Base-by-base conservation (phyloP, 2,797 vertebrate species). In the Argyrosomus regius region DNA sequence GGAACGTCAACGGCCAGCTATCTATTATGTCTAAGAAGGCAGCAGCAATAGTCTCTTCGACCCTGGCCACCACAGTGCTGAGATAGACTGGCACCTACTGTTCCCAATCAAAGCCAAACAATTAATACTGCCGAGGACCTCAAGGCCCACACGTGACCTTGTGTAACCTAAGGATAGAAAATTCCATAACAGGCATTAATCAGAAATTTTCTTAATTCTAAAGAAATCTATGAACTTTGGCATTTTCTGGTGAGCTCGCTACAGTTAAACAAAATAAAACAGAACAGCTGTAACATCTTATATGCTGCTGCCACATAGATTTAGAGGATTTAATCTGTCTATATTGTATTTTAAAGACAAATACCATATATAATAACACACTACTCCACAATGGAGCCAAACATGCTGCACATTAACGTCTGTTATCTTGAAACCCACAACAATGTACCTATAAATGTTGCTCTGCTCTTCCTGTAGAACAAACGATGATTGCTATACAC, bases 391-490 rank as follows among this genome's bases (percentile, higher is more conserved):
- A 39, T 48, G 31, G 16, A 68, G 62, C 31, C 24, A 66, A 48
- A 71, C 48, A 67, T 18, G n/a, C 2, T 62, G 41, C 46, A 64
- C 69, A 28, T 63, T 49, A 62, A 63, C 14, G 45, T 46, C 49
- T 48, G n/a, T 72, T 50, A 61, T 53, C 68, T 31, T 61, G 28
- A 68, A 61, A 82, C 13, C 60, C 39, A 24, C 53, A n/a, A n/a
- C n/a, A n/a, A n/a, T n/a, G n/a, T n/a, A 74, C 14, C 24, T 62
- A 28, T 66, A 73, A 71, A 65, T 63, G n/a, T 52, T n/a, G 17
- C 28, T 52, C 35, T 70, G 60, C 22, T 62, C 53, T 63, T 67
- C 17, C 26, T 54, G 26, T 11, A 41, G 60, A 68, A 49, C 45
- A 63, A 54, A 63, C 8, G 4, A 18, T 13, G 10, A 24, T 3